Evolutionary conservation across 2,888 invertebrate species (phyloP).

Genomic region (Xylota sylvarum): DNA sequence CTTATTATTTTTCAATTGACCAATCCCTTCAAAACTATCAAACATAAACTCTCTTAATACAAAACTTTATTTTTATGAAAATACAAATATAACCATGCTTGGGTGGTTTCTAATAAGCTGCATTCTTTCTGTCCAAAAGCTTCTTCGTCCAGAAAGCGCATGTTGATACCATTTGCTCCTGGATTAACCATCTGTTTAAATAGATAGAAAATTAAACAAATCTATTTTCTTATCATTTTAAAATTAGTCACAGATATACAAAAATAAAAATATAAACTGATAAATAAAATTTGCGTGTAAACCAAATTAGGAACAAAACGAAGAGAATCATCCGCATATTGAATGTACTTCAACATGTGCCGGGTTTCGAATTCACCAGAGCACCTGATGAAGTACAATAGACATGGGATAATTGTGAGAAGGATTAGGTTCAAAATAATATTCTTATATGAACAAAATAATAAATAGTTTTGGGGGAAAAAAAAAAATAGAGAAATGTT

Average conservation of each 20-base stretch:
- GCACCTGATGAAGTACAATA: constrained; percentile 99
- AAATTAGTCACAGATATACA: background rate
- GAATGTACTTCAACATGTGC: constrained; percentile 99
- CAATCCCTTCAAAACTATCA: background rate
- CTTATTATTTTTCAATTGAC: background rate
- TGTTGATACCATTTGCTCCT: background rate
- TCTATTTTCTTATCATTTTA: background rate
- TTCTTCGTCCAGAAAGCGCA: background rate
- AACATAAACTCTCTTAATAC: background rate
- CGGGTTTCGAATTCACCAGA: constrained; percentile 96
- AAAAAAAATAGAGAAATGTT: constrained; percentile 7
- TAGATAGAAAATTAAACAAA: constrained; percentile 4
- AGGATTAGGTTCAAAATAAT: constrained; percentile 52
- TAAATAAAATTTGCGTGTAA: background rate
- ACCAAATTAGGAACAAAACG: constrained; percentile 46
- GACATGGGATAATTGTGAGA: constrained; percentile 91
- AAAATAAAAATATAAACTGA: background rate
- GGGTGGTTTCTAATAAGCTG: background rate
- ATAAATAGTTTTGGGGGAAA: constrained; percentile 16
- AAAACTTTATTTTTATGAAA: constrained; percentile 15
- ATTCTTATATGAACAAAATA: constrained; percentile 21
- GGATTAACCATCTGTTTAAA: background rate
- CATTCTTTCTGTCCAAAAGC: background rate
- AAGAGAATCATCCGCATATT: constrained; percentile 90
- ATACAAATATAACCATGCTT: background rate